Evolutionary conservation across 2,888 invertebrate genomes (phyloP).

Genomic region (Macaria notata): DNA sequence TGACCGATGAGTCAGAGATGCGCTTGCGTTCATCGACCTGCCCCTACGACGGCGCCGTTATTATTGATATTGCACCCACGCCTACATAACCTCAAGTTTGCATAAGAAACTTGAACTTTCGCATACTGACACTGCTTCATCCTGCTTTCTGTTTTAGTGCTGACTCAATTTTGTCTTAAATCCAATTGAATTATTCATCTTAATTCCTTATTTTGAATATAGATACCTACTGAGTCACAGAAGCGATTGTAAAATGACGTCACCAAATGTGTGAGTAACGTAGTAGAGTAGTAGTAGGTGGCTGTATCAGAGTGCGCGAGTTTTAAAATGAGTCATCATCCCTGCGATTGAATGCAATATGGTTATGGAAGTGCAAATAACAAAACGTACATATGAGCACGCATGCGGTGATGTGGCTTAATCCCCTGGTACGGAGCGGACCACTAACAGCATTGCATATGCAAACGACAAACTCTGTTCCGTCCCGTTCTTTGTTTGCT

Average conservation of each 20-base stretch:
- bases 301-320: conserved; percentile 38
- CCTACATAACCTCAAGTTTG: conserved; percentile 23
- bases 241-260: conserved; percentile 56
- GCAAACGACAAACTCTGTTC: conserved; percentile 52
- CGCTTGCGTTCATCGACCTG: conserved; percentile 67
- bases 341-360: conserved; percentile 28
- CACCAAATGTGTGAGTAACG: conserved; percentile 51
- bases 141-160: background rate
- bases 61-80: conserved; percentile 50
- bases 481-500: conserved; percentile 48
- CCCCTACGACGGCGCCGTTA: conserved; percentile 57
- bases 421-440: conserved; percentile 43
- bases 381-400: conserved; percentile 21
- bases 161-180: conserved; percentile 11
- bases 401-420: conserved; percentile 39
- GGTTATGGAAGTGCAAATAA: conserved; percentile 23
- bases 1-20: conserved; percentile 64
- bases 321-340: conserved; percentile 53
- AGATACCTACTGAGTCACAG: conserved; percentile 48
- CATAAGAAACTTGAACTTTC: conserved; percentile 15
- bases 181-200: conserved; percentile 51
- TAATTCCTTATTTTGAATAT: conserved; percentile 36
- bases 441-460: conserved; percentile 60
- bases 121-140: background rate
- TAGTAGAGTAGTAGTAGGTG: conserved; percentile 35